These are phyloP conservation scores for Pseudomyrmex dendroicus DNA, from an alignment of 1,140 invertebrate genomes.

Conservation along the genomic window DNA sequence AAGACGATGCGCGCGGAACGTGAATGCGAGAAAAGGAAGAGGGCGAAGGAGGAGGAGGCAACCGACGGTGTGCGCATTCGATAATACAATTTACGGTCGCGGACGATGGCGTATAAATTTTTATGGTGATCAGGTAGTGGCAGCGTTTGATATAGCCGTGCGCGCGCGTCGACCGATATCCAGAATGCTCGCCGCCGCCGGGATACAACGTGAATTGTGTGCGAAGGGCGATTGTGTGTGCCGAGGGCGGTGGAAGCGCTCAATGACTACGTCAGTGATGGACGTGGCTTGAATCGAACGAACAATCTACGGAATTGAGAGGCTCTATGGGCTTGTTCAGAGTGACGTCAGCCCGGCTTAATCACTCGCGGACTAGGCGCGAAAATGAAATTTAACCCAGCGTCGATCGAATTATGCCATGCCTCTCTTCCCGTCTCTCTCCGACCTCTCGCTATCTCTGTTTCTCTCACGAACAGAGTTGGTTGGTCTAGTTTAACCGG, in stretches of 20 bases:
- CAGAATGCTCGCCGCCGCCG: constrained; percentile 39
- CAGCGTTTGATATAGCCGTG: constrained; percentile 77
- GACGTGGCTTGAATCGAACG: constrained; percentile 78
- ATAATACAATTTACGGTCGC: constrained; percentile 84
- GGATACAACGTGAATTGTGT: constrained; percentile 76
- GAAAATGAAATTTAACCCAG: constrained; percentile 49
- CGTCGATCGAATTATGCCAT: constrained; percentile 17
- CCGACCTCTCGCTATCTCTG: no score
- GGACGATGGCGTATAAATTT: constrained; percentile 83
- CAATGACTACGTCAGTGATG: constrained; percentile 46
- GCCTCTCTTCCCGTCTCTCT: neutral
- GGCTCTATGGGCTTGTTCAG: neutral
- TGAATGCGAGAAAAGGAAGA: neutral
- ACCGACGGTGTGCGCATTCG: constrained; percentile 77
- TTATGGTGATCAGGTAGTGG: constrained; percentile 84
- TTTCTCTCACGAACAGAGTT: neutral
- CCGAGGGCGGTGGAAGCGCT: constrained; percentile 43
- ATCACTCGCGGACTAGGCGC: constrained; percentile 39
- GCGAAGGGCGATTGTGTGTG: constrained; percentile 47
- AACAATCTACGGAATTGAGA: constrained; percentile 66
- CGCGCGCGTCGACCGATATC: constrained; percentile 27
- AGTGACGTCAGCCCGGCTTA: constrained; percentile 25
- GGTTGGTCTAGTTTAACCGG: constrained; percentile 1
- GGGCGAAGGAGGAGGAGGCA: constrained; percentile 64
- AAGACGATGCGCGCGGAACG: neutral